Base-by-base conservation (phyloP, 2,888 invertebrate species). In the Romanomermis culicivorax region DNA sequence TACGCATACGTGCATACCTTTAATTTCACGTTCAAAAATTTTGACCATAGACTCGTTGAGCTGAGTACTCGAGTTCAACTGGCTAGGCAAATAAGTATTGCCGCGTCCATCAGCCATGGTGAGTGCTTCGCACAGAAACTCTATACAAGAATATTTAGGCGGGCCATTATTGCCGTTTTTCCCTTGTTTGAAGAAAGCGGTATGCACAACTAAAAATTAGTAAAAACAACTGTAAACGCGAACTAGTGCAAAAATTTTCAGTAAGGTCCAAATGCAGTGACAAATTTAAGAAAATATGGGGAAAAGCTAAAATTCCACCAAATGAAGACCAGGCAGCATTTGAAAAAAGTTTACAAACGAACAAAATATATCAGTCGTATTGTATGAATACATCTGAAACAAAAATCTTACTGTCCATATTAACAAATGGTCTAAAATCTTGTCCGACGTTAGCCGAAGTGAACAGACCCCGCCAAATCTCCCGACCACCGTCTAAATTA, bases 401-500 rank as follows among this genome's bases (percentile, higher is more conserved):
- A 11, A 53, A 2, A 17, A 17, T 27, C 58, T 23, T 27, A 60
- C 61, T 61, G 55, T 65, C 65, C 26, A 65, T 61, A 52, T 65
- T 65, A 51, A 64, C 59, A 29, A 64, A 54, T 7, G 64, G 61
- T 47, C 58, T 58, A 49, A 58, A 62, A 53, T 60, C 61, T 52
- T 55, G 53, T 7, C 61, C 63, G 26, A 64, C 61, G 54, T 63
- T 63, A 30, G 64, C 64, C 25, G 63, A 62, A 20, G 64, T 61
- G 59, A 65, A 66, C 59, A 64, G 63, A n/a, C 65, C 65, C 17
- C 63, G 61, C 65, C 65, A 65, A 59, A 66, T 60, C 55, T 65
- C 63, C 57, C 65, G 65, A 50, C 65, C 65, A 2, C 63, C 64
- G 30, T 64, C 65, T 54, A 65, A 56, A 53, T 64, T 62, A n/a